Evolutionary conservation across 2,113 vertebrate species (phyloP).

Genomic region (Epinephelus fuscoguttatus): DNA sequence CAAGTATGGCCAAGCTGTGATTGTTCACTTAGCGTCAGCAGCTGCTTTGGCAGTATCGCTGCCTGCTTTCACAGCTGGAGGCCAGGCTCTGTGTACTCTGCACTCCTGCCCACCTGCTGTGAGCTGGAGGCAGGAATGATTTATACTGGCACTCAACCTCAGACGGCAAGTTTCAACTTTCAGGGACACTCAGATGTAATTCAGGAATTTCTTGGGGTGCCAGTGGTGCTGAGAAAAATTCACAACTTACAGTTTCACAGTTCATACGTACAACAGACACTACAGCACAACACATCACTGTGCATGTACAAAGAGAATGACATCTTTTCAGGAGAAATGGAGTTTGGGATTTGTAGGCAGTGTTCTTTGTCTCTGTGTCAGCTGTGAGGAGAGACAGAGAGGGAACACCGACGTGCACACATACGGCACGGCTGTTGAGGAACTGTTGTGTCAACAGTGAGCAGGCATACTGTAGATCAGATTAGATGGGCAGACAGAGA

Average conservation of each 20-base stretch:
- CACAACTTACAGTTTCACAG: background rate
- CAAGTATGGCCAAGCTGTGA: conserved; percentile 53
- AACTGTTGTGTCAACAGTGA: conserved; percentile 49
- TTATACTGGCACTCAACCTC: conserved; percentile 54
- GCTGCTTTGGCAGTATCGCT: conserved; percentile 64
- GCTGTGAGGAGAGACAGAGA: background rate
- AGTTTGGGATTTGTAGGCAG: background rate
- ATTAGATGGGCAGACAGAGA: conserved; percentile 40
- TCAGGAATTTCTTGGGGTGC: conserved; percentile 7
- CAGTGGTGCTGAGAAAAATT: conserved; percentile 17
- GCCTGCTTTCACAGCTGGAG: conserved; percentile 69
- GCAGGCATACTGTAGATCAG: conserved; percentile 24
- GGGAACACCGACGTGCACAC: conserved; percentile 28
- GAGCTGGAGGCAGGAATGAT: conserved; percentile 46
- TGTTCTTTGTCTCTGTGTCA: conserved; percentile 1
- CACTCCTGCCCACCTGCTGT: conserved; percentile 58
- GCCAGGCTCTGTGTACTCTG: conserved; percentile 61
- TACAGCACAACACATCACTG: background rate
- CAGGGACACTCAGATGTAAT: conserved; percentile 32
- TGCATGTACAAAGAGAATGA: background rate
- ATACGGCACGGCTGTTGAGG: background rate
- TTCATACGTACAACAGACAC: background rate
- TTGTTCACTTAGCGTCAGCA: conserved; percentile 70
- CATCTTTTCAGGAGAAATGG: background rate
- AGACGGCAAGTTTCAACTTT: conserved; percentile 47